Evolutionary conservation across 2,113 vertebrate species (phyloP), one percentile per base, ranked within the genome.

Genomic region (Cnemophilus loriae): DNA sequence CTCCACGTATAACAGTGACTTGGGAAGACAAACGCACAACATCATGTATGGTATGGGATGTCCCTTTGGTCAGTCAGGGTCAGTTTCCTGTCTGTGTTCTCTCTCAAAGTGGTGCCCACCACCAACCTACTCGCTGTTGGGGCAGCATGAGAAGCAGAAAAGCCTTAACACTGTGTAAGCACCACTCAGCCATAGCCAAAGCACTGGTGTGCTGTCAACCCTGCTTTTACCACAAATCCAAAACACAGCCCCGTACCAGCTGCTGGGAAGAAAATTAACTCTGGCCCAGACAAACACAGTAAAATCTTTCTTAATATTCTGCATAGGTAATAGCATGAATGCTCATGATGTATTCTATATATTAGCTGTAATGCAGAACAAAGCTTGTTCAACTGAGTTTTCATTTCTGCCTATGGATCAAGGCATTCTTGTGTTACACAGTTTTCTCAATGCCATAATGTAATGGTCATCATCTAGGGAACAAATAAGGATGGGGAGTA

Each of bases 1-100:
- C 39, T n/a, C 52, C 39, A 3, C 0, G 0, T 2, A 3, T 23
- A 12, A 22, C 0, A 0, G 32, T 64, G 60, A 69, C 18, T 67
- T 67, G 21, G 27, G 42, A 87, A 73, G 59, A 57, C 19, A 80
- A 63, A 57, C 0, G 0, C 44, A 46, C 4, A 24, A 1, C 0
- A 0, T 33, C 37, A 11, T 13, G 4, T 8, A 10, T 28, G 13
- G 15, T 8, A 1, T 30, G 33, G 26, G 9, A 52, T 61, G 41
- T n/a, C 22, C 23, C 52, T 46, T 52, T 42, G 74, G 46, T 49
- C 56, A 61, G 21, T 4, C 30, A 20, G 32, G 49, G 17, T 64
- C 73, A 52, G 17, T 7, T 52, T 33, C 27, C 53, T 68, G 16
- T 20, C 17, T 30, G 32, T 42, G 33, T 33, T 39, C 18, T 68